phyloP scores from a whole-genome alignment of 2,113 vertebrate genomes.

The Thomomys bottae region DNA sequence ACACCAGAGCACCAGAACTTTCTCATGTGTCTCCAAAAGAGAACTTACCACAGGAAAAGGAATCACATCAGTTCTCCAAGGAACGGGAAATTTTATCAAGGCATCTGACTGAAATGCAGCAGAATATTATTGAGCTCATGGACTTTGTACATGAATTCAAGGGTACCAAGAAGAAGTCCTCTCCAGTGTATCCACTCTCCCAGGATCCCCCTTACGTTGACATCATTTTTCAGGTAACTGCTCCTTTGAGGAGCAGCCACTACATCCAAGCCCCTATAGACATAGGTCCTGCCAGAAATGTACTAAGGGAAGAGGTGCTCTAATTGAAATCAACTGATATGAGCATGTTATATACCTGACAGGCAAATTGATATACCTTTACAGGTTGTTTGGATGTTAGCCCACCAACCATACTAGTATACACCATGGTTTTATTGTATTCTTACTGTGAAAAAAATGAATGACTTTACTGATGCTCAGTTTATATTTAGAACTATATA shows the following conservation, averaged over 20 bases:
- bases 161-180: slow-evolving; percentile 85
- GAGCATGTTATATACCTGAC: background rate
- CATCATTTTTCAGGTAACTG: slow-evolving; percentile 93
- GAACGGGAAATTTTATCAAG: slow-evolving; percentile 90
- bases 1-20: slow-evolving; percentile 83
- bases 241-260: background rate
- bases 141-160: slow-evolving; percentile 83
- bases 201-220: slow-evolving; percentile 91
- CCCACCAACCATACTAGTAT: background rate
- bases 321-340: background rate
- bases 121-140: slow-evolving; percentile 88
- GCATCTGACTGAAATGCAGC: slow-evolving; percentile 90
- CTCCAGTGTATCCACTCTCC: slow-evolving; percentile 86
- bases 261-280: background rate
- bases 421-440: background rate
- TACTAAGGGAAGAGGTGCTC: background rate
- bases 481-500: slow-evolving; percentile 15
- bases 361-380: background rate
- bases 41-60: slow-evolving; percentile 82
- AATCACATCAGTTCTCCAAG: slow-evolving; percentile 83
- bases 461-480: background rate
- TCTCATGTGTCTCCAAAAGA: slow-evolving; percentile 82
- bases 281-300: background rate
- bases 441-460: background rate
- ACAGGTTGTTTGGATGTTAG: background rate